Conservation (phyloP, 2,888 invertebrate species). For the Xestia sexstrigata region DNA sequence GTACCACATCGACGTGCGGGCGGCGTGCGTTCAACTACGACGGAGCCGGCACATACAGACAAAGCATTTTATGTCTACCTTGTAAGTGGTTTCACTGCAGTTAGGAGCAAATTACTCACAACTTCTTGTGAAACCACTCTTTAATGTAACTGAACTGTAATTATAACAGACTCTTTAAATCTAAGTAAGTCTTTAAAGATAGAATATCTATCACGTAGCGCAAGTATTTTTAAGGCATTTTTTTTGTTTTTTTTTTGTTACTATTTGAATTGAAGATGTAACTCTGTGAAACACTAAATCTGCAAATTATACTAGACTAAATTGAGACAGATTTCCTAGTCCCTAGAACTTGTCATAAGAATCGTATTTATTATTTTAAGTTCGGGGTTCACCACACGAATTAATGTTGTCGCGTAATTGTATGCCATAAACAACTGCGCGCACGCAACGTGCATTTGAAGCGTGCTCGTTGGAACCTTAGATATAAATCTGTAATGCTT, state of each 20-base stretch:
- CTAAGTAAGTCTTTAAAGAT: not conserved
- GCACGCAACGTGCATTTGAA: not conserved
- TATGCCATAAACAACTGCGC: not conserved
- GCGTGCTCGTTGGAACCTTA: not conserved
- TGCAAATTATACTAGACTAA: not conserved
- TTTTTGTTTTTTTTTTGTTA: not conserved
- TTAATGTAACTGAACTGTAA: conserved; percentile 48
- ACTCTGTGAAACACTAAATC: not conserved
- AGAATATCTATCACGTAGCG: not conserved
- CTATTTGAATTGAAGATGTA: no score
- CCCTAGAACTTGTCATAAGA: not conserved
- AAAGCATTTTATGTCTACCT: conserved; percentile 63
- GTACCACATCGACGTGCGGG: conserved; percentile 56
- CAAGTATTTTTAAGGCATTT: not conserved
- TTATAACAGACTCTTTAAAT: conserved; percentile 14
- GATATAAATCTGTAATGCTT: not conserved
- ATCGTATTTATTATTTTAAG: not conserved
- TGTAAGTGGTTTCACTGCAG: conserved; percentile 63
- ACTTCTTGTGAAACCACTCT: conserved; percentile 60
- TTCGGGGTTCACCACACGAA: not conserved
- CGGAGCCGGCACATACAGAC: conserved; percentile 67
- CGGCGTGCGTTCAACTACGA: conserved; percentile 62
- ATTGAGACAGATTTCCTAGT: not conserved
- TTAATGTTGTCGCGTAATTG: not conserved
- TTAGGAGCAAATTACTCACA: conserved; percentile 50